Evolutionary conservation across 1,140 invertebrate species (phyloP).

Genomic region (Bombus fervidus): DNA sequence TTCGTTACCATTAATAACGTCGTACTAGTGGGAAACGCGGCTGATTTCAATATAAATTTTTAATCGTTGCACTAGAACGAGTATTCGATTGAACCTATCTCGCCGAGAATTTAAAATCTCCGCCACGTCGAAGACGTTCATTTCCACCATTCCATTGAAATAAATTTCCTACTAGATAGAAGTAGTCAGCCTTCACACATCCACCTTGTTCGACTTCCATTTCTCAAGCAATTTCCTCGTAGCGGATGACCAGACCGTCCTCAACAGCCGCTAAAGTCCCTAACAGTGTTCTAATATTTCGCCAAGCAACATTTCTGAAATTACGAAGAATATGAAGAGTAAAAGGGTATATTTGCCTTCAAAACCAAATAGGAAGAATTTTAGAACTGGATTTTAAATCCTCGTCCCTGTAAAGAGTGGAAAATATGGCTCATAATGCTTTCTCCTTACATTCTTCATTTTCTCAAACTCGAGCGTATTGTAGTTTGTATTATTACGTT

Average conservation of each 20-base stretch:
- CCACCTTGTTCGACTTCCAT: slow-evolving; percentile 4
- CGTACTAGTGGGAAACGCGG: no score
- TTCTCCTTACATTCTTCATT: neutral
- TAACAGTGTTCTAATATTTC: neutral
- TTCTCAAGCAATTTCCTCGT: slow-evolving; percentile 23
- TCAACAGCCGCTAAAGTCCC: neutral
- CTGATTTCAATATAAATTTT: neutral
- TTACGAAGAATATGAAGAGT: no score
- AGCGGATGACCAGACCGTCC: neutral
- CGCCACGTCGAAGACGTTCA: neutral
- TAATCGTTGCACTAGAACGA: neutral
- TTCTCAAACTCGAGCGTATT: no score
- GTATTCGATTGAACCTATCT: neutral
- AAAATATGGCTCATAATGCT: no score
- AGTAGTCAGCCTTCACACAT: neutral
- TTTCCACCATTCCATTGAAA: slow-evolving; percentile 8
- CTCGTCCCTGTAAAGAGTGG: no score
- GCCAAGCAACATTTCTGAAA: neutral
- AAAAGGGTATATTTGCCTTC: no score
- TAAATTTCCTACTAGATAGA: slow-evolving; percentile 27
- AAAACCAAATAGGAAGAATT: no score
- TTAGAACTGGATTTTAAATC: no score
- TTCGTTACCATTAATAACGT: neutral
- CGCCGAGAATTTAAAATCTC: neutral
- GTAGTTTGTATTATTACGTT: no score